Base-by-base conservation (phyloP, 2,888 invertebrate genomes). In the Heliothis peltigera region DNA sequence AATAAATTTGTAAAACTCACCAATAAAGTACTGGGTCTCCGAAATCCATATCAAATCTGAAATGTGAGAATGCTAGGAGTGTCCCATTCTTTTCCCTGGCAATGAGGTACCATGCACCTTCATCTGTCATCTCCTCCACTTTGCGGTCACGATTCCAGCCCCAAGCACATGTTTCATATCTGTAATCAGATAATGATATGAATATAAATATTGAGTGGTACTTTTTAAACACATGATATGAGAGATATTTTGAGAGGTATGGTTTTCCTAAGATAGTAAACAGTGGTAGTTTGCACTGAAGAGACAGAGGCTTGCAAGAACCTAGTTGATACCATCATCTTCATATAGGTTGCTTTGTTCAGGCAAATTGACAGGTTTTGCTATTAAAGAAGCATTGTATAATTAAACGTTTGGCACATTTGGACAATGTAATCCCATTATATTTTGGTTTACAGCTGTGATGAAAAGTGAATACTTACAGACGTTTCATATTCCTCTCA, bases 31-130 rank as follows among this genome's bases (percentile, higher is more conserved):
- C 98, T 84, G 97, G 96, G 54, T 96, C 94, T 17, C 97, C 97
- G 87, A 96, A 96, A 86, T 98, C 98, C 92, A 98, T 95, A 87
- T 98, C 98, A 92, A 98, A 98, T 86, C 98, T 94, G 89, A 98
- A 98, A 91, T 98, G 98, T 58, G 97, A 96, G 89, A 97, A 98
- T 1, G 97, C 98, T 57, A 97, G 91, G 0, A 96, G 95, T 18
- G 84, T 87, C 17, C 91, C 91, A 43, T 86, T 84, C n/a, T 91
- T 90, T 64, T 95, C 90, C 82, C 93, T 95, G 5, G 96, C 97
- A 66, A 98, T 94, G 35, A 98, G 93, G 88, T 97, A 98, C 96
- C 97, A 96, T 4, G 98, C 97, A 43, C 95, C 91, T 62, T 96
- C 96, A 80, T 97, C 97, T 22, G 95, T 96, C 96, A 98, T 95